These are phyloP conservation scores for Diarsia brunnea DNA, from an alignment of 2,888 invertebrate genomes.

Conservation along the genomic window DNA sequence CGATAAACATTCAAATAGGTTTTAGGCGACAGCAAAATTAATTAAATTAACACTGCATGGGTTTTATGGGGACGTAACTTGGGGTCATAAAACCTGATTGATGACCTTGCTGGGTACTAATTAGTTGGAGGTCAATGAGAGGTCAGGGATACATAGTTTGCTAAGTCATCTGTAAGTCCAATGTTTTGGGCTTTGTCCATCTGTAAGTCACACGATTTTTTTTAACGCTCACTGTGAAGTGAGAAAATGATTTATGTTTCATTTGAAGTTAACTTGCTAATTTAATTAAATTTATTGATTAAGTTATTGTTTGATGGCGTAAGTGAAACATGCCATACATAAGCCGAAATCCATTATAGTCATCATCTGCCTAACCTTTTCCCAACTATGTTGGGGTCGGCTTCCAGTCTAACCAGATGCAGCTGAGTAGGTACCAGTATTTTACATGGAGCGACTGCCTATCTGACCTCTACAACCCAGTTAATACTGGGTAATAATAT, in stretches of 20 bases:
- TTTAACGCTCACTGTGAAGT: neutral
- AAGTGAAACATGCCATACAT: neutral
- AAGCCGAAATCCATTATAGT: too few species aligned
- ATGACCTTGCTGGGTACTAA: constrained; percentile 34
- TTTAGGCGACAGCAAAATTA: neutral
- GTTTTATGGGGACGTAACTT: constrained; percentile 21
- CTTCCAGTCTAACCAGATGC: too few species aligned
- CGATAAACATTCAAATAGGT: neutral
- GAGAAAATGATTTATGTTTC: neutral
- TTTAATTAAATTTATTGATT: too few species aligned
- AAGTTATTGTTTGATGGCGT: neutral
- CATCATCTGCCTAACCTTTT: too few species aligned
- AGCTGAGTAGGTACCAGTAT: too few species aligned
- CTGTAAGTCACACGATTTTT: neutral
- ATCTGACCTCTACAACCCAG: too few species aligned
- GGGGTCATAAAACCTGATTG: constrained; percentile 44
- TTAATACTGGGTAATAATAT: too few species aligned
- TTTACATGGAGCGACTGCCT: too few species aligned
- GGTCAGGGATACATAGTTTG: constrained; percentile 15
- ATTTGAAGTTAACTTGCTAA: too few species aligned
- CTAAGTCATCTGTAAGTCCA: constrained; percentile 10
- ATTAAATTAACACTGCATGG: constrained; percentile 34
- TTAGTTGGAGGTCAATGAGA: constrained; percentile 22
- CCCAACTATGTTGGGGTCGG: too few species aligned
- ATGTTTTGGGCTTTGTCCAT: neutral